Conservation (phyloP, 2,113 vertebrate species). For the Nothobranchius kuhntae region DNA sequence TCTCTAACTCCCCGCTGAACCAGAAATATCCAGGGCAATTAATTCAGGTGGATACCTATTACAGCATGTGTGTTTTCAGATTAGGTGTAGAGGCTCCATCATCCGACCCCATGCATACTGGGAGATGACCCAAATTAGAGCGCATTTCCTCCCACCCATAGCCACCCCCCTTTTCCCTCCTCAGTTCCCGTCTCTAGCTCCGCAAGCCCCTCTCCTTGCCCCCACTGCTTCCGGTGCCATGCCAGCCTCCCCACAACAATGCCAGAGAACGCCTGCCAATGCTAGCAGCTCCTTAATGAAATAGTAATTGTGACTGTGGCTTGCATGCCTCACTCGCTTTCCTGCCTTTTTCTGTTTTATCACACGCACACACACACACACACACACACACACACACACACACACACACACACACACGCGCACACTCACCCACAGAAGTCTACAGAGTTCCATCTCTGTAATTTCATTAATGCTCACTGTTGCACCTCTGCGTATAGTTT, state of each 20-base stretch:
- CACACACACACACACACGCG: background rate
- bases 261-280: slow-evolving; percentile 63
- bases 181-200: slow-evolving; percentile 19
- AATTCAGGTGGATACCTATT: slow-evolving; percentile 71
- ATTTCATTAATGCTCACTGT: slow-evolving; percentile 64
- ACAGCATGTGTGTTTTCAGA: slow-evolving; percentile 76
- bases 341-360: slow-evolving; percentile 64
- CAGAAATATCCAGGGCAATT: slow-evolving; percentile 81
- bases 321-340: slow-evolving; percentile 62
- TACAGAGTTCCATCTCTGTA: slow-evolving; percentile 51
- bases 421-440: slow-evolving; percentile 59
- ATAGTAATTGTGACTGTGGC: slow-evolving; percentile 77
- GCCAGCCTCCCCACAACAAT: slow-evolving; percentile 59
- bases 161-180: slow-evolving; percentile 43
- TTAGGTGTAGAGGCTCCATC: slow-evolving; percentile 67
- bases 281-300: slow-evolving; percentile 72
- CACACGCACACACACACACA: background rate
- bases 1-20: slow-evolving; percentile 39
- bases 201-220: slow-evolving; percentile 22
- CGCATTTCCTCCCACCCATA: slow-evolving; percentile 53
- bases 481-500: slow-evolving; percentile 54
- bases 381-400: no score
- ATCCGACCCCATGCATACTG: slow-evolving; percentile 64
- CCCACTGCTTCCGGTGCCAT: slow-evolving; percentile 42
- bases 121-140: slow-evolving; percentile 79